These are phyloP conservation scores for Pheosia tremula DNA, from an alignment of 2,888 invertebrate species.

Conservation along the genomic window DNA sequence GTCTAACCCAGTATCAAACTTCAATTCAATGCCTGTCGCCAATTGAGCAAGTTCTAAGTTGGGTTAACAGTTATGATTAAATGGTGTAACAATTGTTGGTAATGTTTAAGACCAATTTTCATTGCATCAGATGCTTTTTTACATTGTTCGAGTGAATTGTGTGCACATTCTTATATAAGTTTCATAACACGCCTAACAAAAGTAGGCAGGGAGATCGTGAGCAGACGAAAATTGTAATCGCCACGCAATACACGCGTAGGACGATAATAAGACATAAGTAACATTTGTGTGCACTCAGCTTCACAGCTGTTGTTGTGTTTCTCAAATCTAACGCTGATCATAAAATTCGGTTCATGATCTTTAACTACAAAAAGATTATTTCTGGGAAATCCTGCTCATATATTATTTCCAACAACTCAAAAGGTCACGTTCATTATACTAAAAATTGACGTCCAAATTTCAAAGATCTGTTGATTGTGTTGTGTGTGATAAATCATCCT, in stretches of 20 bases:
- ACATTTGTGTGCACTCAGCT: conserved; percentile 41
- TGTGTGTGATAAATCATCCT: conserved; percentile 73
- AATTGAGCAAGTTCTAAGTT: neutral
- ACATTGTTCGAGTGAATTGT: conserved; percentile 27
- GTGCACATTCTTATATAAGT: conserved; percentile 40
- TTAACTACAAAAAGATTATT: conserved; percentile 14
- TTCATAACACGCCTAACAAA: conserved; percentile 69
- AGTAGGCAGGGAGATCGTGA: conserved; percentile 58
- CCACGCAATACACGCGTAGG: conserved; percentile 72
- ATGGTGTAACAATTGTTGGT: no score
- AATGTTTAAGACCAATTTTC: neutral
- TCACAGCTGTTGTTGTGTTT: conserved; percentile 16
- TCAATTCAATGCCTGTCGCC: neutral
- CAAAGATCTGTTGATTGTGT: conserved; percentile 60
- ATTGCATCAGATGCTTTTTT: conserved; percentile 8
- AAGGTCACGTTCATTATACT: conserved; percentile 58
- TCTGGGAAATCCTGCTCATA: conserved; percentile 42
- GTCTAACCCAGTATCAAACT: neutral
- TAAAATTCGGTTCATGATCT: conserved; percentile 1
- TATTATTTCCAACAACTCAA: conserved; percentile 38
- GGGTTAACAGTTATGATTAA: no score
- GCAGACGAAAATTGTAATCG: conserved; percentile 74
- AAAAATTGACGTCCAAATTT: conserved; percentile 53
- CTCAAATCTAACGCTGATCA: neutral
- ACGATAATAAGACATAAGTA: conserved; percentile 64